Percentiles rank a stretch among this genome's conserved stretches.
phyloP scores from a whole-genome alignment of 2,797 vertebrate genomes.

The Alosa sapidissima region DNA sequence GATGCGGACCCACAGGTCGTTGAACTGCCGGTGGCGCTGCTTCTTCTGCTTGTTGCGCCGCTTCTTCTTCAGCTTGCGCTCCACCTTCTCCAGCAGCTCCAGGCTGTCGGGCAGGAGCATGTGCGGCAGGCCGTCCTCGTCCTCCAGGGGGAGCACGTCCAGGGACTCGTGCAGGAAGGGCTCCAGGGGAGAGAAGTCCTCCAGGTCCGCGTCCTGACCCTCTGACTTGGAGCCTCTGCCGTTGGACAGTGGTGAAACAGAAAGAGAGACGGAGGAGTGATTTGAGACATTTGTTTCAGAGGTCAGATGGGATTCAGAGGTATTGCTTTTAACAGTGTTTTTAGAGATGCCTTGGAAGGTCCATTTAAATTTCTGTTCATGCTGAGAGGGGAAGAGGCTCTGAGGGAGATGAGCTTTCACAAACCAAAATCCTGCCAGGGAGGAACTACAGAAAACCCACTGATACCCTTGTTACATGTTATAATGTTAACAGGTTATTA shows the following conservation, averaged over 20 bases:
- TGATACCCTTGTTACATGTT: neutral
- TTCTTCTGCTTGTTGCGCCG: constrained; percentile 76
- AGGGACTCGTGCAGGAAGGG: constrained; percentile 74
- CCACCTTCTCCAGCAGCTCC: constrained; percentile 70
- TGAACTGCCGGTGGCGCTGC: constrained; percentile 80
- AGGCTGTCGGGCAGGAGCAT: constrained; percentile 71
- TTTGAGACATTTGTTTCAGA: neutral
- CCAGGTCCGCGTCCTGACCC: constrained; percentile 51
- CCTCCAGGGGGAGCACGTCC: constrained; percentile 62
- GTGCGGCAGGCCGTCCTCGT: constrained; percentile 66
- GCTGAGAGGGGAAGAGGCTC: neutral
- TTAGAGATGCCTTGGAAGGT: neutral
- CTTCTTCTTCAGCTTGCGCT: constrained; percentile 79
- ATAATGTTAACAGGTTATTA: neutral
- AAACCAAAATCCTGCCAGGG: constrained; percentile 1
- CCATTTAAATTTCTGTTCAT: neutral
- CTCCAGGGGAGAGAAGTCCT: constrained; percentile 58
- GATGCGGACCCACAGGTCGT: constrained; percentile 85
- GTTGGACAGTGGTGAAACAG: constrained; percentile 42
- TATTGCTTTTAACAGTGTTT: neutral
- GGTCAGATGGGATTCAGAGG: neutral
- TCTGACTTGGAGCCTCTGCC: constrained; percentile 42
- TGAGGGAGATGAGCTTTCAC: neutral
- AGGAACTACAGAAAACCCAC: neutral
- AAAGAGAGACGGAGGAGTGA: neutral